Base-by-base conservation (phyloP, 2,888 invertebrate genomes). In the Chymomyza caudatula region DNA sequence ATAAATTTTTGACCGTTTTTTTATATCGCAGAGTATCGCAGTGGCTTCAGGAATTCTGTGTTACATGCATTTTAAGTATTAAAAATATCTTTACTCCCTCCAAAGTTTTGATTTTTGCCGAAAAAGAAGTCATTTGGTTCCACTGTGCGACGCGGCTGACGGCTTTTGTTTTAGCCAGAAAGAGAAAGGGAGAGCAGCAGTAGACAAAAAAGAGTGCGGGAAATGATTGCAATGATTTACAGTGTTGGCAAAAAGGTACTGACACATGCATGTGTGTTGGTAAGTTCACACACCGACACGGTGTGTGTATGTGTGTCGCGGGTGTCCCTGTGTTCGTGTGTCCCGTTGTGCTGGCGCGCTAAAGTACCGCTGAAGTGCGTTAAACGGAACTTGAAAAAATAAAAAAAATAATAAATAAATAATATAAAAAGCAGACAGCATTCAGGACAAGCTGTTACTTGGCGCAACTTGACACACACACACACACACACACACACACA, bases 391-490 rank as follows among this genome's bases (percentile, higher is more conserved):
- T 53, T 53, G 23, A 53, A 37, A 37, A 29, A 29, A 29, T 25
- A 47, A 17, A 17, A n/a, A 17, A 66, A 71, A 65, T 57, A 47
- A 37, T 56, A 60, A 66, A 57, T 60, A 42, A 62, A 60, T 60
- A 56, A 63, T 67, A 49, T 67, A 60, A 74, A 63, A 71, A 68
- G 6, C 64, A 56, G 55, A 58, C 20, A 69, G 37, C 58, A 69
- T 55, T 29, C 44, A 54, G 20, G 29, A 23, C 73, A 72, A 65
- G 68, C 73, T 73, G 65, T 73, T 68, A 55, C 65, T 37, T 58
- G 15, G 47, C 17, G 17, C 47, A 47, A 47, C 47, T 47, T 47
- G 47, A 3, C 59, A 47, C 66, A 37, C 29, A 29, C 8, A 29
- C 29, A 25, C 25, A 5, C 25, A 5, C 25, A 29, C 29, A 29